A percentile compares a stretch with the other conserved stretches of the same genome.
Evolutionary conservation across 1,140 invertebrate genomes (phyloP).

Genomic region (Hycleus phaleratus): DNA sequence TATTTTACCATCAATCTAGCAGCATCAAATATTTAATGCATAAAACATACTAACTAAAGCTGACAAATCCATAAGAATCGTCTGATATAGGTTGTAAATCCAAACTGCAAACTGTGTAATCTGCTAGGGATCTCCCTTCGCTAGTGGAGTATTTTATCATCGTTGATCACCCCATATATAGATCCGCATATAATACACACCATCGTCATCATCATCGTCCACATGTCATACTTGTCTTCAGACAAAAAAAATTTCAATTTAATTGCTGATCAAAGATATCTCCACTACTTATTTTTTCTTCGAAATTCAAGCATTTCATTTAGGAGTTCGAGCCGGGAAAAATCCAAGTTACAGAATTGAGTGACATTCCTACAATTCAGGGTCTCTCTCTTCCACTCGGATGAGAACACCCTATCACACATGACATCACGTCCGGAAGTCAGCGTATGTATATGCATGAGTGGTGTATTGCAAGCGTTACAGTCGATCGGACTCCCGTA

Average conservation of each 20-base stretch:
- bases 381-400: slow-evolving; percentile 33
- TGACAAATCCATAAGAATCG: slow-evolving; percentile 35
- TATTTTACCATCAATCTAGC: too few relatives aligned
- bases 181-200: slow-evolving; percentile 21
- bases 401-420: slow-evolving; percentile 35
- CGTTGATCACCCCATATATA: slow-evolving; percentile 23
- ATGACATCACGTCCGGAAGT: slow-evolving; percentile 39
- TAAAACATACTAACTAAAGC: slow-evolving; percentile 25
- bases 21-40: slow-evolving; percentile 8
- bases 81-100: slow-evolving; percentile 34
- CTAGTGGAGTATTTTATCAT: slow-evolving; percentile 14
- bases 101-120: slow-evolving; percentile 37
- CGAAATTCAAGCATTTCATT: too few relatives aligned
- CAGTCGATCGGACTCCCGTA: slow-evolving; percentile 38
- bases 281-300: too few relatives aligned
- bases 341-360: background rate
- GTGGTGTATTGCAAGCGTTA: slow-evolving; percentile 35
- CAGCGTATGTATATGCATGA: slow-evolving; percentile 43
- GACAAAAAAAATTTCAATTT: slow-evolving; percentile 2
- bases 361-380: slow-evolving; percentile 16
- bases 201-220: slow-evolving; percentile 24
- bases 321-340: too few relatives aligned
- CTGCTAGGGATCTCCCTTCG: slow-evolving; percentile 27
- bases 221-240: slow-evolving; percentile 31
- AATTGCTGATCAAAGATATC: slow-evolving; percentile 4